Percentiles rank a stretch among this genome's conserved stretches.
Conservation (phyloP, 2,113 vertebrate genomes). For the Vidua macroura region DNA sequence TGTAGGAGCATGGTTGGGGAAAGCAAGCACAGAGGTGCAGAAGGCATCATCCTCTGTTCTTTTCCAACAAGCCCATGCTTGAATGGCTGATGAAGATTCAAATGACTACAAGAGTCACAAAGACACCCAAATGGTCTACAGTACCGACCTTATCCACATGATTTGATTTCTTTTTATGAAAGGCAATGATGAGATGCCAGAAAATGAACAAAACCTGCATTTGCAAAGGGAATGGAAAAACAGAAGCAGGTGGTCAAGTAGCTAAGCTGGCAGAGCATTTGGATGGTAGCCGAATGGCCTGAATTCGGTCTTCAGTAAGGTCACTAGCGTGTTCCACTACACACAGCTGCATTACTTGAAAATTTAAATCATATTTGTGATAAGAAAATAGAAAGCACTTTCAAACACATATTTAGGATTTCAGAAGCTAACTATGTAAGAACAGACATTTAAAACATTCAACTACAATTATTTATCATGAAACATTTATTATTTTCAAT, state of each 20-base stretch:
- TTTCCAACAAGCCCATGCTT: neutral
- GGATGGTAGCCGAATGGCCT: slow-evolving; percentile 44
- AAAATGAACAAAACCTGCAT: slow-evolving; percentile 49
- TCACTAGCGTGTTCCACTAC: slow-evolving; percentile 9
- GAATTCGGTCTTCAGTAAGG: slow-evolving; percentile 40
- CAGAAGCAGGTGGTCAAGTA: slow-evolving; percentile 68
- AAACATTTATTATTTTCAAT: neutral
- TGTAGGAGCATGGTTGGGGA: rapidly evolving
- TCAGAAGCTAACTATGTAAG: neutral
- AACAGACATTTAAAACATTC: neutral
- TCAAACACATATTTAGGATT: neutral
- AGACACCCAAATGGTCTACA: neutral
- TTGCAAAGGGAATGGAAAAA: slow-evolving; percentile 62
- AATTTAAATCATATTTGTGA: neutral
- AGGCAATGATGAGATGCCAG: neutral
- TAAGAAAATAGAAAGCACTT: neutral
- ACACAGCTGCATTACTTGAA: slow-evolving; percentile 15
- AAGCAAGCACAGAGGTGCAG: neutral
- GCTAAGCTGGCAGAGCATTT: slow-evolving; percentile 55
- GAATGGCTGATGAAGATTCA: neutral
- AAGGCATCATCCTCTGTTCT: neutral
- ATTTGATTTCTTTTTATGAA: neutral
- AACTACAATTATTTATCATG: neutral
- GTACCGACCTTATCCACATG: neutral
- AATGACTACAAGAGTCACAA: neutral